Conservation (phyloP, 2,888 invertebrate species). For the Itoplectis maculator region DNA sequence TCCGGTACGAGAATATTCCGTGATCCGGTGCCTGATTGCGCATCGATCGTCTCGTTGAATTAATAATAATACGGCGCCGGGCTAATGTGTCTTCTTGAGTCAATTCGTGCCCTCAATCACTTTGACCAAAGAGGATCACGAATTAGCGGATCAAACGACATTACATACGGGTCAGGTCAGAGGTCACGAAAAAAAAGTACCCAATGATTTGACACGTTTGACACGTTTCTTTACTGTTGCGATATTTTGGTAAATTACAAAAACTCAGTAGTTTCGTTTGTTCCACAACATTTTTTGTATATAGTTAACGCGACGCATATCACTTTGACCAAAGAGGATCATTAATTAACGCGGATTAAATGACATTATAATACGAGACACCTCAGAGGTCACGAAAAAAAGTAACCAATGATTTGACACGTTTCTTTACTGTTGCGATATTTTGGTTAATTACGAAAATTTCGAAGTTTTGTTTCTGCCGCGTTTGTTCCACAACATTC, state of each 20-base stretch:
- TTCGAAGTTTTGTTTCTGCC: neutral
- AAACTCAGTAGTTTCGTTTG: too few relatives aligned
- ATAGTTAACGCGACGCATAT: too few relatives aligned
- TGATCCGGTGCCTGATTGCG: slow-evolving; percentile 1
- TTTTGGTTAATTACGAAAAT: neutral
- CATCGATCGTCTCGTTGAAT: slow-evolving; percentile 13
- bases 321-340: neutral
- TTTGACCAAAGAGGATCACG: neutral
- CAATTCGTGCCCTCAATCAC: neutral
- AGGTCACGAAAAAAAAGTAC: too few relatives aligned
- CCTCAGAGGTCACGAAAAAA: too few relatives aligned
- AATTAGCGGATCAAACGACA: too few relatives aligned
- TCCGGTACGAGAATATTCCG: slow-evolving; percentile 62
- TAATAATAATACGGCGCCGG: neutral
- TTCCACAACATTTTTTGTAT: too few relatives aligned
- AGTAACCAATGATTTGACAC: too few relatives aligned
- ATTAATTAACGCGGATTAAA: neutral
- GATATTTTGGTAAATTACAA: too few relatives aligned
- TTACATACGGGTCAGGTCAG: too few relatives aligned
- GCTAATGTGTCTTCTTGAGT: neutral
- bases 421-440: neutral
- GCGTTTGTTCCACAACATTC: neutral
- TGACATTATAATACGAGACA: too few relatives aligned
- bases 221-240: too few relatives aligned
- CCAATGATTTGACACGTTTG: too few relatives aligned